phyloP scores from a whole-genome alignment of 2,888 invertebrate genomes.

The Eretmocerus hayati region DNA sequence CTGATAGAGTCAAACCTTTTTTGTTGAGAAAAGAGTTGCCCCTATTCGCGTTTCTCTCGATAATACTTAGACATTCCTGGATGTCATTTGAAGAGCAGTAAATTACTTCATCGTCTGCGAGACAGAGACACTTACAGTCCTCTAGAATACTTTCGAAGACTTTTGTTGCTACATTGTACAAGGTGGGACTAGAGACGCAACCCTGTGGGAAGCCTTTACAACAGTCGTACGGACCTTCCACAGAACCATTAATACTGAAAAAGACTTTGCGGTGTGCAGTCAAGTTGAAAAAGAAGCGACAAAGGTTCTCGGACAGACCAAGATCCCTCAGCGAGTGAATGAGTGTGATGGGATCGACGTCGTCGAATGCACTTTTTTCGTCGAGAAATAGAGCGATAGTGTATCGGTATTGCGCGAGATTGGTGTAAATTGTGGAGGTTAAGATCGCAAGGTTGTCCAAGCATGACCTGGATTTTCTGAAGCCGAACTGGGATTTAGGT shows the following conservation, averaged over 20 bases:
- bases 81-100: neutral
- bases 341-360: neutral
- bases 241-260: neutral
- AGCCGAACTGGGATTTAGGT: neutral
- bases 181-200: neutral
- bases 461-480: neutral
- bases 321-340: neutral
- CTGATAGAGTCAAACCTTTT: neutral
- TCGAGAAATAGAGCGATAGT: neutral
- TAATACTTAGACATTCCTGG: neutral
- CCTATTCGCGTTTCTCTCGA: neutral
- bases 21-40: neutral
- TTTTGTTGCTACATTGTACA: neutral
- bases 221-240: neutral
- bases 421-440: neutral
- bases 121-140: neutral
- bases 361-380: neutral
- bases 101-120: neutral
- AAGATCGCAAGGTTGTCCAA: slow-evolving; percentile 1
- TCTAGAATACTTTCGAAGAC: neutral
- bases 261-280: neutral
- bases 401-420: neutral
- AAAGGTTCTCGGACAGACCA: neutral
- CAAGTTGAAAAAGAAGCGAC: neutral
- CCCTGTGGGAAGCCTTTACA: neutral